Evolutionary conservation across 2,888 invertebrate species (phyloP).

Genomic region (Cylloceria caligata): DNA sequence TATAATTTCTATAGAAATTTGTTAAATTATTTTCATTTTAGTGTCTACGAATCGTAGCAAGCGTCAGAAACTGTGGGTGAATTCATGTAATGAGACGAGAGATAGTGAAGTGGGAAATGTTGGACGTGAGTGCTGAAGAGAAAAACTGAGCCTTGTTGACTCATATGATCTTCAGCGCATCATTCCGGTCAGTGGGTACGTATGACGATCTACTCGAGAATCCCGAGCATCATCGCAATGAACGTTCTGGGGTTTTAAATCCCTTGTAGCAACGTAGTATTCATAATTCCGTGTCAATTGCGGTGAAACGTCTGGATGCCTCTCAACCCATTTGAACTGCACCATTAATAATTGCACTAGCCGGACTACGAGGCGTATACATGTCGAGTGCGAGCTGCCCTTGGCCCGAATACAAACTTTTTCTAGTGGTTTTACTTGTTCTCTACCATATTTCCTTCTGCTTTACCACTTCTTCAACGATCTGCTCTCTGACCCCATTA

Average conservation of each 20-base stretch:
- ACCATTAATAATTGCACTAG: constrained; percentile 74
- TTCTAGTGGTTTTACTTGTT: not conserved
- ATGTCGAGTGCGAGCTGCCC: constrained; percentile 3
- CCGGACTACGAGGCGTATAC: constrained; percentile 64
- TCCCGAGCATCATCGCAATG: constrained; percentile 23
- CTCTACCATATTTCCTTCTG: constrained; percentile 1
- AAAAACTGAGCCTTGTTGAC: constrained; percentile 46
- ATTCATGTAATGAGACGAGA: constrained; percentile 12
- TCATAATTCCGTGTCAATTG: constrained; percentile 52
- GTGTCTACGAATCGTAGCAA: not conserved
- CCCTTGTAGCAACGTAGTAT: constrained; percentile 30
- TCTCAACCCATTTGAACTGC: constrained; percentile 72
- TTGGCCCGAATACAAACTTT: constrained; percentile 8
- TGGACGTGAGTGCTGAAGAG: constrained; percentile 50
- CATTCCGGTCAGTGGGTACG: constrained; percentile 70
- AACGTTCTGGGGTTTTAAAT: constrained; percentile 22
- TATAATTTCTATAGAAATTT: not conserved
- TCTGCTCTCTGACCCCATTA: constrained; percentile 8
- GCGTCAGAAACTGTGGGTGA: constrained; percentile 53
- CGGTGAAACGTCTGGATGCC: constrained; percentile 59
- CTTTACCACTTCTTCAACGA: not conserved
- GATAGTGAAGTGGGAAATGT: constrained; percentile 25
- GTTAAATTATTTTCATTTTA: not conserved
- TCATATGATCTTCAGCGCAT: constrained; percentile 68
- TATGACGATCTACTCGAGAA: constrained; percentile 66